Evolutionary conservation across 2,888 invertebrate species (phyloP).

Genomic region (Latrodectus elegans): DNA sequence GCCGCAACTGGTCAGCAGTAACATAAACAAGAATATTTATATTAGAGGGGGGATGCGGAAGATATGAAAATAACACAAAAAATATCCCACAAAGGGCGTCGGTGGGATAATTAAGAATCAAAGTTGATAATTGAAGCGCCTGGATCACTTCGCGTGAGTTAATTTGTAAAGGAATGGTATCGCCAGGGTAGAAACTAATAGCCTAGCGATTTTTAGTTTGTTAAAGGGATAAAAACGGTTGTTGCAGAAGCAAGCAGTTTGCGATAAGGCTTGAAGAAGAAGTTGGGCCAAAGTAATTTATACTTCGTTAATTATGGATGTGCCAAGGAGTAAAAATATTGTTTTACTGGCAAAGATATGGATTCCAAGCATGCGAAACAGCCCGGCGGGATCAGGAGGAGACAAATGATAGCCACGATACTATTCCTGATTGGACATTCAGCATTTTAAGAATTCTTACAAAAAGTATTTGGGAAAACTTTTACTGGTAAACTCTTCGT

Average conservation of each 20-base stretch:
- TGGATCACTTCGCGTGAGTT: slow-evolving; percentile 50
- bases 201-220: slow-evolving; percentile 18
- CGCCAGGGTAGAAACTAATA: slow-evolving; percentile 40
- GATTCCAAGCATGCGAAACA: slow-evolving; percentile 4
- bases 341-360: slow-evolving; percentile 24
- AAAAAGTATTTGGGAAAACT: neutral
- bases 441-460: neutral
- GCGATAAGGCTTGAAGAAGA: slow-evolving; percentile 32
- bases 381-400: neutral
- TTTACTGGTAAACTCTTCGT: neutral
- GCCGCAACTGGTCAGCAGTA: slow-evolving; percentile 48
- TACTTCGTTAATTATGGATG: slow-evolving; percentile 49
- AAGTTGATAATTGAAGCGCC: slow-evolving; percentile 64
- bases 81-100: neutral
- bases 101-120: slow-evolving; percentile 53
- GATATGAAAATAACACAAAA: slow-evolving; percentile 13
- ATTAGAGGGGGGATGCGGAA: neutral
- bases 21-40: slow-evolving; percentile 47
- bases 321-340: slow-evolving; percentile 38
- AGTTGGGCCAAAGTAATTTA: slow-evolving; percentile 32
- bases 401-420: neutral
- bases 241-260: slow-evolving; percentile 16
- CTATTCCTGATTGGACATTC: neutral
- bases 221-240: slow-evolving; percentile 12
- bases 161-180: slow-evolving; percentile 42